phyloP scores from a whole-genome alignment of 2,797 vertebrate genomes.

The Chelmon rostratus region DNA sequence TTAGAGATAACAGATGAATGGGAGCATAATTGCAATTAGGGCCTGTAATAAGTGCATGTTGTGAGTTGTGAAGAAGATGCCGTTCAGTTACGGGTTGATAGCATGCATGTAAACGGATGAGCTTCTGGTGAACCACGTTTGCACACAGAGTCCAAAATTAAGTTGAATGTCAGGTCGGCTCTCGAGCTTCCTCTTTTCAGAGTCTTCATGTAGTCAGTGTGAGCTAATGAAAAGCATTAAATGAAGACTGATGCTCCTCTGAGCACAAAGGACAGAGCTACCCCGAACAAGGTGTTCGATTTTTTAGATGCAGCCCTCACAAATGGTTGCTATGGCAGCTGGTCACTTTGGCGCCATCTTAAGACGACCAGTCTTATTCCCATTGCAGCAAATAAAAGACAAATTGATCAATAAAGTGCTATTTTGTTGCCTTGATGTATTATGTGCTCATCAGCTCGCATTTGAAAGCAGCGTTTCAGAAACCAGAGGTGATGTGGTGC shows the following conservation, averaged over 20 bases:
- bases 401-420: not conserved
- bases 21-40: not conserved
- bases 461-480: not conserved
- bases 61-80: slow-evolving; percentile 3
- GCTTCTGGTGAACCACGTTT: not conserved
- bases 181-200: not conserved
- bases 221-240: slow-evolving; percentile 11
- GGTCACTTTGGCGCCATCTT: not conserved
- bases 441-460: not conserved
- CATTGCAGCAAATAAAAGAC: not conserved
- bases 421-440: not conserved
- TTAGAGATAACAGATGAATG: slow-evolving; percentile 21
- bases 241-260: slow-evolving; percentile 1
- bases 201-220: not conserved
- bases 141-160: not conserved
- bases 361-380: not conserved
- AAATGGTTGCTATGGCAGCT: slow-evolving; percentile 17
- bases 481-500: not conserved
- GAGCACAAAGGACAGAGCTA: not conserved
- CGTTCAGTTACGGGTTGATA: slow-evolving; percentile 14
- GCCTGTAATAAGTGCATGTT: not conserved
- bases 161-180: not conserved
- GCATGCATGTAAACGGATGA: not conserved
- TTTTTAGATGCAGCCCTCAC: slow-evolving; percentile 11
- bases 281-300: not conserved